Evolutionary conservation across 2,797 vertebrate genomes (phyloP), one percentile per base, ranked within the genome.

Genomic region (Tragopan temminckii): DNA sequence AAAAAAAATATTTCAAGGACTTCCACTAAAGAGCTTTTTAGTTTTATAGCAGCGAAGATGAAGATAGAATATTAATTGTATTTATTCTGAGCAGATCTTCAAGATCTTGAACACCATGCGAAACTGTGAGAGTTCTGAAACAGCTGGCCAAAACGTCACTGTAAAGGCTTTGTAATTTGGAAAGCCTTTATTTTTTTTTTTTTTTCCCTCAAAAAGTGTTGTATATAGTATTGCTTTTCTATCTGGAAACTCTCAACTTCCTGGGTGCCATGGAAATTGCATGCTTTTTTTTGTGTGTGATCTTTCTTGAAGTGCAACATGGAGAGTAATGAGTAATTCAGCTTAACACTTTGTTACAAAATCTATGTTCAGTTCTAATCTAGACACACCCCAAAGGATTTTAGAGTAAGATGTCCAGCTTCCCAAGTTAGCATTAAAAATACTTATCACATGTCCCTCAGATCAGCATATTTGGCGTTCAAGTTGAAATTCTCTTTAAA

Each of bases 161-260:
- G 7, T 29, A 0, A 0, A 62, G 42, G 27, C 15, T 8, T 45
- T 57, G 45, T 35, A 33, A 40, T 77, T 45, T 12, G 18, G 38
- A 35, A 50, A 17, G 4, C 6, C 29, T 7, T 25, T 25, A 13
- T 24, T 21, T 19, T 25, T 25, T 25, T 24, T 21, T 19, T 43
- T 13, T 16, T 80, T 35, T 15, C 7, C 3, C 5, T 7, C 46
- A 25, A 4, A 4, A 25, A 33, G 8, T n/a, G 2, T 24, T 67
- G 9, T 8, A 21, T 24, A 7, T 3, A 29, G 40, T 16, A 11
- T 35, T 42, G 24, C n/a, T 38, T 53, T 52, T 38, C 25, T 27
- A 27, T 50, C 48, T 27, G 0, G 20, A 9, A 11, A 19, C 8
- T 42, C 3, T 57, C 14, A 7, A 7, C 2, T 53, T 55, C 16